These are phyloP conservation scores for Callithrix jacchus DNA, from an alignment of 2,113 vertebrate species.

Conservation along the genomic window DNA sequence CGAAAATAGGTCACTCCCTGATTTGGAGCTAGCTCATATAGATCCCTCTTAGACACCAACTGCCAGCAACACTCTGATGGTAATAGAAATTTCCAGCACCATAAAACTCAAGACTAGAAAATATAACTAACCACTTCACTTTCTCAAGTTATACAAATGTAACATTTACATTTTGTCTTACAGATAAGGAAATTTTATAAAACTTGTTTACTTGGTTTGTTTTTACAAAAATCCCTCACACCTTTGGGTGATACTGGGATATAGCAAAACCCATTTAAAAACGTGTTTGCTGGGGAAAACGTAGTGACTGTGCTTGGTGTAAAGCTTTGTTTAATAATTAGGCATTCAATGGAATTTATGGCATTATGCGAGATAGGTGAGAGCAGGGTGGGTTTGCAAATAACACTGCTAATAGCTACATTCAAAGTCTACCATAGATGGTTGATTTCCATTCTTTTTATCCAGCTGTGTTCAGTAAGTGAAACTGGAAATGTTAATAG, in stretches of 20 bases:
- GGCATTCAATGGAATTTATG: constrained; percentile 27
- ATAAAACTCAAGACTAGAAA: background rate
- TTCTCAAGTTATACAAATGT: background rate
- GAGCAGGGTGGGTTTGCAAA: constrained; percentile 38
- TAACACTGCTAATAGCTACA: constrained; percentile 56
- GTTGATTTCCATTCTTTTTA: constrained; percentile 70
- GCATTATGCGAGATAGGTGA: background rate
- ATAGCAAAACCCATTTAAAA: background rate
- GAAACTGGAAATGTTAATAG: constrained; percentile 75
- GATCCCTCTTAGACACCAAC: background rate
- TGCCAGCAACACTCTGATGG: background rate
- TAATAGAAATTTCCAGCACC: background rate
- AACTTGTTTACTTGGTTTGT: background rate
- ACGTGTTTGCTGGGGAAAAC: background rate
- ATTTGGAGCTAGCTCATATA: background rate
- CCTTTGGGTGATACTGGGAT: background rate
- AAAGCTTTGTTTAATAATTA: constrained; percentile 35
- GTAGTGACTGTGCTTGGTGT: background rate
- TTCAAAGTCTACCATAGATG: constrained; percentile 58
- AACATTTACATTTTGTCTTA: background rate
- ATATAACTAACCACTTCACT: background rate
- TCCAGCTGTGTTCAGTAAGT: constrained; percentile 74
- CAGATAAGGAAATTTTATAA: background rate
- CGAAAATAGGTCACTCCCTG: background rate
- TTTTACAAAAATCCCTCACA: background rate